phyloP scores from a whole-genome alignment of 1,140 invertebrate species.

The Muscidifurax raptorellus region DNA sequence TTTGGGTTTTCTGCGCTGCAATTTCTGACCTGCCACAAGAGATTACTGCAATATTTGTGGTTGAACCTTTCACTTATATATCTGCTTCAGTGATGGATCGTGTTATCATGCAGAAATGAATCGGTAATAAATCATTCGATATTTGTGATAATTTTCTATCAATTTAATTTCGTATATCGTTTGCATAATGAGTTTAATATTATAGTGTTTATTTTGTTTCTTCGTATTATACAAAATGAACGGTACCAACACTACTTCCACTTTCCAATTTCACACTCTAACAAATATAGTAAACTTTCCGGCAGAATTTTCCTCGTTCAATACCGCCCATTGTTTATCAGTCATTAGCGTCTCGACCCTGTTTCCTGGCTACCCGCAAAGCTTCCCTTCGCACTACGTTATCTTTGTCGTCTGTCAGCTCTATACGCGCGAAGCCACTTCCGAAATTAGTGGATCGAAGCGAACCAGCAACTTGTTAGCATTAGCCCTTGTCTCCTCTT shows the following conservation, averaged over 20 bases:
- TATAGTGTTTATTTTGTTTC: too few species aligned
- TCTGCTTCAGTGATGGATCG: too few species aligned
- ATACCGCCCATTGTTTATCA: not conserved
- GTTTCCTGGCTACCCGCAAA: not conserved
- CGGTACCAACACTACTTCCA: not conserved
- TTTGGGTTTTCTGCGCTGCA: not conserved
- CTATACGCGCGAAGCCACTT: not conserved
- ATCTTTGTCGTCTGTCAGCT: not conserved
- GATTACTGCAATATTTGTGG: too few species aligned
- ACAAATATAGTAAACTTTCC: not conserved
- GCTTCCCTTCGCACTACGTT: not conserved
- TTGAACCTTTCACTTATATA: too few species aligned
- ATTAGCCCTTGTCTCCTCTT: not conserved
- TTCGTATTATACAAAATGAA: too few species aligned
- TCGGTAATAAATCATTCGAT: not conserved
- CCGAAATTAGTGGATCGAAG: constrained; percentile 21
- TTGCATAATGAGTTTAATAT: too few species aligned
- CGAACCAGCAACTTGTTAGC: not conserved
- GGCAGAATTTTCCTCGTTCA: not conserved
- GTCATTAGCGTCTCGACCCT: not conserved
- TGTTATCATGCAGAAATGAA: too few species aligned
- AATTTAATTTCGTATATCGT: too few species aligned
- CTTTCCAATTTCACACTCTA: not conserved
- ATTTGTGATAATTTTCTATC: too few species aligned
- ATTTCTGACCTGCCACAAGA: not conserved